A percentile compares a stretch with the other conserved stretches of the same genome.
Evolutionary conservation across 2,888 invertebrate species (phyloP).

Genomic region (Rhabditoides inermis): DNA sequence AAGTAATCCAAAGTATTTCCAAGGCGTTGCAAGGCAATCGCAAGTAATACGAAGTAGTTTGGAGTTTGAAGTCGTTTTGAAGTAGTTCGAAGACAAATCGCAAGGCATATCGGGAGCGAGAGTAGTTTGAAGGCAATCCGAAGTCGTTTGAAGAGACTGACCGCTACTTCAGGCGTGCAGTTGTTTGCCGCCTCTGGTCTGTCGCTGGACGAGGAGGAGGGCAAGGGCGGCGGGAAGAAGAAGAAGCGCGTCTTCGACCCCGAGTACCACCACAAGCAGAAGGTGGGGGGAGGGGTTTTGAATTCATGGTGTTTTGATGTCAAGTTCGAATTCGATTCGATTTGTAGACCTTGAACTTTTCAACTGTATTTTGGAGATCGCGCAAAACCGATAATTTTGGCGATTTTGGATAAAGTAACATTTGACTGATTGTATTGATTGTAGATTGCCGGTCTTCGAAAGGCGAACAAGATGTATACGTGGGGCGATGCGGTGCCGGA

Average conservation of each 20-base stretch:
- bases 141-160: too few relatives aligned
- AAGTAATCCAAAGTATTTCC: too few relatives aligned
- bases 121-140: too few relatives aligned
- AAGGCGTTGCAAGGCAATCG: too few relatives aligned
- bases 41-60: too few relatives aligned
- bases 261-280: not conserved
- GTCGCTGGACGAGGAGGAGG: not conserved
- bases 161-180: too few relatives aligned
- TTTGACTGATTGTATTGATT: not conserved
- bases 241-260: not conserved
- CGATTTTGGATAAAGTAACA: not conserved
- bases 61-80: too few relatives aligned
- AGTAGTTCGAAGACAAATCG: too few relatives aligned
- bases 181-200: constrained; percentile 2
- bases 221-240: constrained; percentile 2
- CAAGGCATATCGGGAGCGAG: too few relatives aligned
- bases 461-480: constrained; percentile 39
- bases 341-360: too few relatives aligned
- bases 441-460: constrained; percentile 28
- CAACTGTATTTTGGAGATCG: too few relatives aligned
- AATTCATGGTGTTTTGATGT: not conserved
- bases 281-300: not conserved
- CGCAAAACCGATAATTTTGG: too few relatives aligned
- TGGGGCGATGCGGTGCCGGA: constrained; percentile 46
- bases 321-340: not conserved